phyloP scores from a whole-genome alignment of 2,113 vertebrate species.

The Heterotilapia buettikoferi region DNA sequence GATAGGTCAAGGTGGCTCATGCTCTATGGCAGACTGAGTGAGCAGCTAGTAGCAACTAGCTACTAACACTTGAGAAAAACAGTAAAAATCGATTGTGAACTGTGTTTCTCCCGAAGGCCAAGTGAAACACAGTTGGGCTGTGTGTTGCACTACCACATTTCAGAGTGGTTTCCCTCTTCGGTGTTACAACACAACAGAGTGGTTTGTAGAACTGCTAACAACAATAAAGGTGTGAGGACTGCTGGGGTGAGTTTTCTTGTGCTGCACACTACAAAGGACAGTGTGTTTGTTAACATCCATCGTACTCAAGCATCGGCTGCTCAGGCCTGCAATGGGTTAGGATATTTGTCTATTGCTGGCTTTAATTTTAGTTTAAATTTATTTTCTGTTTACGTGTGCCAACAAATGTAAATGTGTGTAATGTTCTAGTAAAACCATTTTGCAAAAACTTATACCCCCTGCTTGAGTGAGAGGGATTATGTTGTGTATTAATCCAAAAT shows the following conservation, averaged over 20 bases:
- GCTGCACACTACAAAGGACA: neutral
- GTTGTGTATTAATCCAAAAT: neutral
- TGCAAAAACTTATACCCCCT: neutral
- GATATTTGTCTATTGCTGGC: fast-evolving
- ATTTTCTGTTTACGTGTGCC: fast-evolving
- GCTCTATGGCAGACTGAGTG: neutral
- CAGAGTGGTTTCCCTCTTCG: neutral
- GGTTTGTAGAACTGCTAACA: neutral
- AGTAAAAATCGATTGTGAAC: fast-evolving
- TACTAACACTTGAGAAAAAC: neutral
- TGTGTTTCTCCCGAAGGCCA: fast-evolving
- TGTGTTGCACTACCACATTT: neutral
- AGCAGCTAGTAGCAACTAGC: neutral
- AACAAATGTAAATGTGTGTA: neutral
- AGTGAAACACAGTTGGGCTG: neutral
- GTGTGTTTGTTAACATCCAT: neutral
- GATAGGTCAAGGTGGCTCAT: fast-evolving
- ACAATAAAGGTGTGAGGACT: neutral
- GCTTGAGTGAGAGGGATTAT: neutral
- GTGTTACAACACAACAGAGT: neutral
- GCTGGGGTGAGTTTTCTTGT: fast-evolving
- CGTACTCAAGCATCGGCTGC: fast-evolving
- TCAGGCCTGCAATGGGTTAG: neutral
- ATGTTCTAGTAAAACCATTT: neutral
- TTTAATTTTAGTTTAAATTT: fast-evolving